phyloP scores from a whole-genome alignment of 2,113 vertebrate species.

The Aptenodytes patagonicus region DNA sequence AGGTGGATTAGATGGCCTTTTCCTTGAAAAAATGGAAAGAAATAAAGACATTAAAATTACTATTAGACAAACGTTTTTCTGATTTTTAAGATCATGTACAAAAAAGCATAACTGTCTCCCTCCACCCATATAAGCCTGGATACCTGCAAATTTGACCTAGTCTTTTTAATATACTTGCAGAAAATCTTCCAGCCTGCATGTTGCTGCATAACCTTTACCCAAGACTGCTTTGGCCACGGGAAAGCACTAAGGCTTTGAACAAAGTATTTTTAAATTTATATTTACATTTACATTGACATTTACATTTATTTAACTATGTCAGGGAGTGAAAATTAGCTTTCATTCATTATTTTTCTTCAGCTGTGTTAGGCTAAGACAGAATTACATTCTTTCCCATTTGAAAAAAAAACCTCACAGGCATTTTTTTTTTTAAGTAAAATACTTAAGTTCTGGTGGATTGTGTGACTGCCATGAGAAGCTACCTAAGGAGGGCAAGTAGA shows the following conservation, averaged over 20 bases:
- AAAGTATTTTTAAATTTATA: background rate
- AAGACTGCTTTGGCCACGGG: background rate
- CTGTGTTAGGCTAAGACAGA: background rate
- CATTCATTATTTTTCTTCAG: background rate
- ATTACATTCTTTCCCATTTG: background rate
- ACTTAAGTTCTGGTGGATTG: background rate
- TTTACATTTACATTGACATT: background rate
- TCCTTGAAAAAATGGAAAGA: background rate
- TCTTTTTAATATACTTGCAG: background rate
- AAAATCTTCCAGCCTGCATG: background rate
- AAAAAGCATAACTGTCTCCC: background rate
- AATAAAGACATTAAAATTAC: background rate
- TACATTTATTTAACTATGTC: background rate
- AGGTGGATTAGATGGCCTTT: background rate
- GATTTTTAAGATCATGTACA: background rate
- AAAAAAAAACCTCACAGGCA: background rate
- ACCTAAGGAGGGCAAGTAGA: background rate
- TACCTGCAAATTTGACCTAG: background rate
- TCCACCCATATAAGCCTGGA: background rate
- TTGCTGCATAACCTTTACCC: background rate
- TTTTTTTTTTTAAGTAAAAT: background rate
- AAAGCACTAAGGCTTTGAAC: background rate
- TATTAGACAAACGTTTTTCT: background rate
- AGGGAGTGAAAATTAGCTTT: background rate
- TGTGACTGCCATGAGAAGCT: background rate